Percentiles rank a stretch among this genome's conserved stretches.
phyloP scores from a whole-genome alignment of 2,113 vertebrate species.

The Aspiorhynchus laticeps region DNA sequence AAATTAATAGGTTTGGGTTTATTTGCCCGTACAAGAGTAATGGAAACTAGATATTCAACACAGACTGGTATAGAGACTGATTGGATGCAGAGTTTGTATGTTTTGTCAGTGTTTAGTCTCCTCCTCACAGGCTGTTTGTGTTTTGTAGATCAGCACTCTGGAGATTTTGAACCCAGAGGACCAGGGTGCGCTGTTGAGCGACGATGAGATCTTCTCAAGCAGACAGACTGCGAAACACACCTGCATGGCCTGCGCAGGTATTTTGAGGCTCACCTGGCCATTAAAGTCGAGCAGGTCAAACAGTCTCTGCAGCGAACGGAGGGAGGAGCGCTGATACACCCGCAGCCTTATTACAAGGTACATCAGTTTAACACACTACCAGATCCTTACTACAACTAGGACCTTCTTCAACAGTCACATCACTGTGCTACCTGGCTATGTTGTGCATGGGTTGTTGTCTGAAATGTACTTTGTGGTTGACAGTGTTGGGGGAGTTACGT shows the following conservation, averaged over 20 bases:
- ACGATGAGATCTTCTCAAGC: slow-evolving; percentile 98
- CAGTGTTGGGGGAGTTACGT: too few relatives aligned
- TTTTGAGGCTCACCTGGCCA: slow-evolving; percentile 96
- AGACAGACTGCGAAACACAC: slow-evolving; percentile 98
- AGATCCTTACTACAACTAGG: too few relatives aligned
- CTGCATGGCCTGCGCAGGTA: slow-evolving; percentile 98
- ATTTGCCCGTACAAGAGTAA: too few relatives aligned
- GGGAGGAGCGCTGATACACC: slow-evolving; percentile 91
- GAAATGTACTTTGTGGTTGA: neutral
- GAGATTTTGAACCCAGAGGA: slow-evolving; percentile 97
- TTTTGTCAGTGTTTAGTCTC: neutral
- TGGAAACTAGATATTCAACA: too few relatives aligned
- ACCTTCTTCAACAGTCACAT: too few relatives aligned
- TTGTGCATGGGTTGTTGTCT: neutral
- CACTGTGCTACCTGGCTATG: too few relatives aligned
- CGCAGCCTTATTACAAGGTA: slow-evolving; percentile 96
- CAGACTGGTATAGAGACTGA: too few relatives aligned
- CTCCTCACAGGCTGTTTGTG: neutral
- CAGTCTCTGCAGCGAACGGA: slow-evolving; percentile 97
- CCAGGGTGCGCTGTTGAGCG: slow-evolving; percentile 92
- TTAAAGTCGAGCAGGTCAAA: slow-evolving; percentile 98
- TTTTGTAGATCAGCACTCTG: slow-evolving; percentile 91
- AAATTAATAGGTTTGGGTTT: too few relatives aligned
- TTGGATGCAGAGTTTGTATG: neutral
- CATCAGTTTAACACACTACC: neutral